Percentiles rank a stretch among this genome's conserved stretches.
phyloP scores from a whole-genome alignment of 2,113 vertebrate species.

The Morone saxatilis region DNA sequence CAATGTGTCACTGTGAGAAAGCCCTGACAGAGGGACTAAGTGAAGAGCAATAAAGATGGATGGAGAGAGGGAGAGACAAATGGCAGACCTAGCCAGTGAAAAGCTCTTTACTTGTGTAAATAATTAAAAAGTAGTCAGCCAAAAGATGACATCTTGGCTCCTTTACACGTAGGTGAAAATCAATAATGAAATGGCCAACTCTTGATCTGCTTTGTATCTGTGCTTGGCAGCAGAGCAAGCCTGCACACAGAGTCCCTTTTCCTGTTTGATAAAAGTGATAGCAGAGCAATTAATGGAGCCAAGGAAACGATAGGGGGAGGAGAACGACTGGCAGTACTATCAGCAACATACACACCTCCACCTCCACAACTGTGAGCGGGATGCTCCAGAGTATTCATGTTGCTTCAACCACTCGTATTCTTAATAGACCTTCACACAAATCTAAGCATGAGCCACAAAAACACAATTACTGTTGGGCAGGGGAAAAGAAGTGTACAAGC shows the following conservation, averaged over 20 bases:
- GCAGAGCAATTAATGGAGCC: conserved; percentile 49
- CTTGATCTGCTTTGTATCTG: conserved; percentile 45
- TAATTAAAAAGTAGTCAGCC: conserved; percentile 68
- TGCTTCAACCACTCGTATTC: neutral
- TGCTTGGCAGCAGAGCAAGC: conserved; percentile 5
- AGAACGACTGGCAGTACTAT: neutral
- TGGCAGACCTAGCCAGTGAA: conserved; percentile 32
- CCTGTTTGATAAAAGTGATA: conserved; percentile 60
- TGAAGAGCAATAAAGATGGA: conserved; percentile 9
- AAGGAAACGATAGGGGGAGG: neutral
- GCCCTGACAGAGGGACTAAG: conserved; percentile 12
- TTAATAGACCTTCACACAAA: neutral
- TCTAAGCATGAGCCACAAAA: neutral
- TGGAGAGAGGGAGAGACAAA: neutral
- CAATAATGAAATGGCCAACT: conserved; percentile 59
- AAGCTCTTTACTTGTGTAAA: conserved; percentile 67
- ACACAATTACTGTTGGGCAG: neutral
- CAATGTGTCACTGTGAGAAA: neutral
- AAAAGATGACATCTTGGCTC: conserved; percentile 62
- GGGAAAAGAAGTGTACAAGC: neutral
- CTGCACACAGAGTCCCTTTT: conserved; percentile 21
- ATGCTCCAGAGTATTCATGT: neutral
- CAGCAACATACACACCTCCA: neutral
- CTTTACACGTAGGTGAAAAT: conserved; percentile 61
- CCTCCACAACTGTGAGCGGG: neutral